Base-by-base conservation (phyloP, 2,113 vertebrate species). In the Nothocercus nigrocapillus region DNA sequence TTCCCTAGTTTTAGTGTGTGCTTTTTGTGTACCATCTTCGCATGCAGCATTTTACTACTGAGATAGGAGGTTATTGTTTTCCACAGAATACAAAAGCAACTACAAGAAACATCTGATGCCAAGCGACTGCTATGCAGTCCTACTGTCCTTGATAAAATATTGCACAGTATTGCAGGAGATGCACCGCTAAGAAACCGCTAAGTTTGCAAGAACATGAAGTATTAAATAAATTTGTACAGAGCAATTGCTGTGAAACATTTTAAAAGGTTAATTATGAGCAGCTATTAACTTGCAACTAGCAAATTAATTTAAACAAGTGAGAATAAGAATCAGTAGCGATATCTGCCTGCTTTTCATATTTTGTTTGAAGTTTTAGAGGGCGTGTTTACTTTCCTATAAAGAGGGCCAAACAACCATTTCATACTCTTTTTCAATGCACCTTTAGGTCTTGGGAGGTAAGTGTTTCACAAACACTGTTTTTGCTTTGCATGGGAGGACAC, bases 341-440 rank as follows among this genome's bases (percentile, higher is more conserved):
- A 61, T 10, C 7, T 5, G 14, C 24, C 58, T 56, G 13, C 56
- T 34, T 30, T 49, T 81, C 4, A 3, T 32, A 38, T 85, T 79
- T 74, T 73, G 19, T 44, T 77, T 62, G 5, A 75, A 76, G 42
- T 80, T 87, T 58, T 62, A 53, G 45, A 70, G 22, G 24, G 24
- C 86, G 18, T 75, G 36, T 84, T 93, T 67, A 18, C 14, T 72
- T 78, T 72, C 70, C 75, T 92, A 30, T 83, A 82, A 56, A 84
- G 73, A 84, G 69, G 34, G 45, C 51, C 61, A 75, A 53, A 56
- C 56, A 93, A 73, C 62, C 63, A 8, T 40, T 91, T 76, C 7
- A 19, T 67, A 30, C 13, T 69, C 24, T 18, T 45, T 89, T 93
- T 88, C 36, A 59, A 19, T 32, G 45, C 11, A 75, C 17, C 20